Conservation (phyloP, 2,888 invertebrate genomes). For the Fragum fragum region DNA sequence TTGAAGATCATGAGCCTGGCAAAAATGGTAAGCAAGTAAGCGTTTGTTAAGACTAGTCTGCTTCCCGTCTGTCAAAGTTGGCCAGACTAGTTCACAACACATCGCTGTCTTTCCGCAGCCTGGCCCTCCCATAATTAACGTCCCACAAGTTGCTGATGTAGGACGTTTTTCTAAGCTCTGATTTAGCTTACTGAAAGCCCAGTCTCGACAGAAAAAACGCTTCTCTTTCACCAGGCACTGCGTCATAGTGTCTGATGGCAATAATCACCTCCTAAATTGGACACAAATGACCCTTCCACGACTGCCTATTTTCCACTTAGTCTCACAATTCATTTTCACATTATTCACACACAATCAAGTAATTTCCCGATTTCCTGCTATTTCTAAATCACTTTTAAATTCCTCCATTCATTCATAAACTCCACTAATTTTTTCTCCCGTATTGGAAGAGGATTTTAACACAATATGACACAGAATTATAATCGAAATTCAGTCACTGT, state of each 20-base stretch:
- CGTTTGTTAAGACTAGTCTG: slow-evolving; percentile 91
- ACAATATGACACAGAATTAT: slow-evolving; percentile 7
- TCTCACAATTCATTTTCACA: slow-evolving; percentile 5
- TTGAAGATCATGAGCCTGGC: slow-evolving; percentile 87
- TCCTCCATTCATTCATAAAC: background rate
- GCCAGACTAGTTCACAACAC: slow-evolving; percentile 88
- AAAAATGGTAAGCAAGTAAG: slow-evolving; percentile 95
- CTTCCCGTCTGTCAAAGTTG: slow-evolving; percentile 89
- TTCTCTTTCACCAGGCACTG: slow-evolving; percentile 82
- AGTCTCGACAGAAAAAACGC: slow-evolving; percentile 95
- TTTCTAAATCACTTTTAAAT: slow-evolving; percentile 1
- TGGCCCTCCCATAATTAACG: slow-evolving; percentile 95
- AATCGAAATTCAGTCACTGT: slow-evolving; percentile 3
- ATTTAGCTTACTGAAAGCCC: slow-evolving; percentile 97
- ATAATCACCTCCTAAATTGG: background rate
- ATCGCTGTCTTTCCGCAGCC: slow-evolving; percentile 95
- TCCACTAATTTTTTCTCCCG: slow-evolving; percentile 9
- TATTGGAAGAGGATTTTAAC: background rate
- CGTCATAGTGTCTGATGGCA: slow-evolving; percentile 76
- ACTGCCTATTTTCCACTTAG: background rate
- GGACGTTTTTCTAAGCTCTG: slow-evolving; percentile 96
- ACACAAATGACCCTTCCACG: slow-evolving; percentile 11
- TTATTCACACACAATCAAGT: slow-evolving; percentile 11
- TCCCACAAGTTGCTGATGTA: slow-evolving; percentile 92
- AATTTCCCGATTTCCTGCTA: slow-evolving; percentile 13